Base-by-base conservation (phyloP, 2,797 vertebrate species). In the Labroides dimidiatus region DNA sequence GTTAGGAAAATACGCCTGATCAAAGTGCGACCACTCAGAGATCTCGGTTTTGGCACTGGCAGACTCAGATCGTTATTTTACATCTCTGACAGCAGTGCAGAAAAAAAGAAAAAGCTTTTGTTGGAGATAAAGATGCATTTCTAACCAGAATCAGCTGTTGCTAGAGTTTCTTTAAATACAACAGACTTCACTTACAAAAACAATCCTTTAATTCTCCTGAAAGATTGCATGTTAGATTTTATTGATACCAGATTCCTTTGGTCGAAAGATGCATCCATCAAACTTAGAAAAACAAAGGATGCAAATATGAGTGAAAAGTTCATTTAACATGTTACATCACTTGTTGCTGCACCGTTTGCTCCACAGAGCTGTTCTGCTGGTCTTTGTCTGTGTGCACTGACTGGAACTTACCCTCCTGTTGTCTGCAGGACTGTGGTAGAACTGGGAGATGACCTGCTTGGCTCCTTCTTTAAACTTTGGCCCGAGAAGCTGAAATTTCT, bases 361-460 rank as follows among this genome's bases (percentile, higher is more conserved):
- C 44, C 1, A 16, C 23, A 20, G 10, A 36, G 3, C 17, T 47
- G 4, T 2, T 11, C 19, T 48, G 16, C 13, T 30, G 13, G 20
- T 5, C 48, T 42, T 27, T 7, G 5, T 49, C 5, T 45, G 42
- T 11, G 13, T 30, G 17, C 10, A 6, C 19, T 19, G 61, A 11
- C 23, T 27, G 45, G 2, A 63, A 81, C 95, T 95, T 86, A 99
- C 98, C 90, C 96, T 92, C 81, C 94, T 95, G 90, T 99, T 99
- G 92, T 99, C 97, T 0, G 95, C 95, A 0, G 97, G 98, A 68
- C 97, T 99, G 93, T 99, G 98, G 92, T 98, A 99, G 93, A 99
- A 99, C 93, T 99, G 98, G 10, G 96, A 93, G 2, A 99, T 96
- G 81, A 96, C 94, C 54, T 96, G 95, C 66, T 94, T 93, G 0